Base-by-base conservation (phyloP, 2,888 invertebrate genomes). In the Byasa hedistus region DNA sequence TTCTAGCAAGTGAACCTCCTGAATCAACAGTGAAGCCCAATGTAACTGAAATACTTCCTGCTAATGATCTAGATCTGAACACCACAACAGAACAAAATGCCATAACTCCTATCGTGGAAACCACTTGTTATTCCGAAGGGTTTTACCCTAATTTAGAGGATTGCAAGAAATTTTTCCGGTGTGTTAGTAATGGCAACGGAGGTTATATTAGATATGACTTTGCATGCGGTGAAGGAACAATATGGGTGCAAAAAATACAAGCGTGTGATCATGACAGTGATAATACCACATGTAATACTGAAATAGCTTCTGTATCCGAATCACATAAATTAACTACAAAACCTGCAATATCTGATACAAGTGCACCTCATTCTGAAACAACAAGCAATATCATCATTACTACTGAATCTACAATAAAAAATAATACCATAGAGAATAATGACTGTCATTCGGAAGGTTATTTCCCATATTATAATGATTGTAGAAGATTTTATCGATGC, bases 81-180 rank as follows among this genome's bases (percentile, higher is more conserved):
- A 51, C 56, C 52, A 64, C 57, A 39, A 15, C 61, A 57, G 17
- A 32, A 23, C 36, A 44, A 36, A 69, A 73, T 79, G 93, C 93
- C n/a, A 93, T 88, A 78, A 85, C 84, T 73, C 81, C 81, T 8
- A 82, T 89, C 69, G 76, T 85, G 74, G 54, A 57, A 3, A 57
- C 10, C 24, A 44, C 15, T 36, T 95, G 95, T 79, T 84, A 81
- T 24, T 83, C 86, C 71, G 95, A 95, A 80, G 96, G 96, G 68
- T 96, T 95, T 81, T 93, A 94, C 79, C 93, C 93, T 27, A 93
- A 96, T 83, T 88, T 93, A 23, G 86, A 89, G 64, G 93, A 96
- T 78, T 96, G 96, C 75, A 93, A 90, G 62, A 95, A 95, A 77
- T 96, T 96, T 86, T 95, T 95, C 79, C 92, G 96, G 68, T 96